These are phyloP conservation scores for Calidris pygmaea DNA, from an alignment of 2,113 vertebrate species.

Conservation along the genomic window DNA sequence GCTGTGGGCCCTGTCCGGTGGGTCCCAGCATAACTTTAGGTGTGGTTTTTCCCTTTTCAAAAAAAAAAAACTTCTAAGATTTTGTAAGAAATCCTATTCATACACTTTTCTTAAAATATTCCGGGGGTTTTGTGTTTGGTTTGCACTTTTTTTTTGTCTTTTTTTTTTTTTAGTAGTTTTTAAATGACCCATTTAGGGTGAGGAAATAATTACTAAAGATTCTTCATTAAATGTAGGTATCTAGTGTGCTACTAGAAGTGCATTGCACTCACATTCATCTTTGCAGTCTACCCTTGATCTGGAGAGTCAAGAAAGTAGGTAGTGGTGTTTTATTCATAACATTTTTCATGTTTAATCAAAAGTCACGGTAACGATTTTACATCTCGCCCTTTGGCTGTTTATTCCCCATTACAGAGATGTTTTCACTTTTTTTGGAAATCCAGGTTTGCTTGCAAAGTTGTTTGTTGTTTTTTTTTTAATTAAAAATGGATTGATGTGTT, in stretches of 20 bases:
- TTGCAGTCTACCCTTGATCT: background rate
- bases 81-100: background rate
- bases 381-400: background rate
- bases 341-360: background rate
- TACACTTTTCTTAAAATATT: background rate
- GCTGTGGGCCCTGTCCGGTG: background rate
- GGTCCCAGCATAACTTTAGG: background rate
- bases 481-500: background rate
- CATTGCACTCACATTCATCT: background rate
- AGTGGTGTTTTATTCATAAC: background rate
- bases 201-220: background rate
- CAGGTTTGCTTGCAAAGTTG: background rate
- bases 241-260: background rate
- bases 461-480: background rate
- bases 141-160: too few species aligned
- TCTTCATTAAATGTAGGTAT: fast-evolving
- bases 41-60: background rate
- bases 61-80: background rate
- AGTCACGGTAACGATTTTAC: background rate
- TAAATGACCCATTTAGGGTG: background rate
- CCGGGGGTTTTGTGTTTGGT: background rate
- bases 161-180: background rate
- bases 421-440: background rate
- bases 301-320: background rate
- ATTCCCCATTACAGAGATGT: background rate